Evolutionary conservation across 1,140 invertebrate genomes (phyloP), one percentile per base, ranked within the genome.

Genomic region (Zophobas morio): DNA sequence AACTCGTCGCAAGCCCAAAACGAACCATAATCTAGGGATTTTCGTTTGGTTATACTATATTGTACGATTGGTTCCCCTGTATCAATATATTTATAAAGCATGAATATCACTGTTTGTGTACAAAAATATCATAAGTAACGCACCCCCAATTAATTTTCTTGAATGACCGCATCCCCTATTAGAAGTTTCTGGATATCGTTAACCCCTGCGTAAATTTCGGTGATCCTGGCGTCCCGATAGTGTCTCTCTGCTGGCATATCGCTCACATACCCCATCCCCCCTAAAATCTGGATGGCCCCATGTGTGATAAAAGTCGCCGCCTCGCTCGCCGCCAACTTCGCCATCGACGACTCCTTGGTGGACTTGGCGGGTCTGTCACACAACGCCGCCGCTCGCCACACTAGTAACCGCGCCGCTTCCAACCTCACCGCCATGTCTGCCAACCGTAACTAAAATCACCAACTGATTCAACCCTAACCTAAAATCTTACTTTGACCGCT

Each of bases 141-240:
- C 49, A 51, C 3, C n/a, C 20, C 2, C 20, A n/a, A 51, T 53
- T 81, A 6, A 66, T 81, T 93, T 84, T 95, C 92, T 86, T 95
- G 95, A 32, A 94, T 86, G 53, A 96, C 81, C 83, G 90, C 90
- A 34, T 89, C 90, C 42, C 95, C 94, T 79, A 99, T 96, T 0
- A 98, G 92, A 1, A 97, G 88, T 83, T 93, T 92, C 87, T 98
- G 96, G 81, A 99, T 96, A 88, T 99, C 96, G 70, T 94, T 96
- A 1, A 96, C 97, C 82, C 96, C 91, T 87, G 96, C 94, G 85
- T 96, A 96, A 81, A 96, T 95, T 86, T 96, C 94, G 1, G 94
- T 96, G 75, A 95, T 95, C 80, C 94, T 87, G 0, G 95, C 94
- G 86, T 96, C 95, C 79, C 95, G 89, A 86, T 96, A 98, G 87